Evolutionary conservation across 2,888 invertebrate species (phyloP), one percentile per base, ranked within the genome.

Genomic region (Andrena dorsata): DNA sequence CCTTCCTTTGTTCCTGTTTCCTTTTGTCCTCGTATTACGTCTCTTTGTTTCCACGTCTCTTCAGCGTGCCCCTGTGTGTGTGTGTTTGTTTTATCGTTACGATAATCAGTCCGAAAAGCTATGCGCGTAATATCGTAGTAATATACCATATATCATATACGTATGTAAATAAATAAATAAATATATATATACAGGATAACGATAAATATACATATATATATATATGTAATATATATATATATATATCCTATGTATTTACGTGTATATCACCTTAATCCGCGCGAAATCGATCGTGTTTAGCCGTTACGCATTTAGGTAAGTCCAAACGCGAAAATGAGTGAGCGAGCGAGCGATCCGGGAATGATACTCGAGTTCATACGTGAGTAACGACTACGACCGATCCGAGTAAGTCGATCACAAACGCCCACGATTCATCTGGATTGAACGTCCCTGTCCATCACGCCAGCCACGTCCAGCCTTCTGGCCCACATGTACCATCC

Each of bases 31-130:
- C 60, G 26, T 56, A 26, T 60, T 70, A 61, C 61, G 26, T 74
- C 63, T 77, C 41, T 8, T 71, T 30, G 32, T 41, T 41, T 16
- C 53, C 13, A 20, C 23, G n/a, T 35, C 49, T 51, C 56, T 47
- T 28, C 35, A 16, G 51, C 53, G n/a, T 28, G 10, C n/a, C 32
- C 32, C 20, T 32, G 47, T 64, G 23, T 26, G 41, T 28, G 2
- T 58, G 35, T 68, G 16, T 72, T 63, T 77, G 68, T 61, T 82
- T 84, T 83, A 87, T 68, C 87, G 84, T 92, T 92, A 92, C 85
- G 90, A 89, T 93, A 93, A 92, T 93, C 93, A 93, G 93, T 93
- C 93, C 90, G 92, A 92, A 41, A 92, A 93, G 92, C 93, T 93
- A 93, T 92, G 88, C 91, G 87, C 90, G 86, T 91, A 91, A 89